Evolutionary conservation across 2,888 invertebrate genomes (phyloP).

Genomic region (Tetranychus piercei): DNA sequence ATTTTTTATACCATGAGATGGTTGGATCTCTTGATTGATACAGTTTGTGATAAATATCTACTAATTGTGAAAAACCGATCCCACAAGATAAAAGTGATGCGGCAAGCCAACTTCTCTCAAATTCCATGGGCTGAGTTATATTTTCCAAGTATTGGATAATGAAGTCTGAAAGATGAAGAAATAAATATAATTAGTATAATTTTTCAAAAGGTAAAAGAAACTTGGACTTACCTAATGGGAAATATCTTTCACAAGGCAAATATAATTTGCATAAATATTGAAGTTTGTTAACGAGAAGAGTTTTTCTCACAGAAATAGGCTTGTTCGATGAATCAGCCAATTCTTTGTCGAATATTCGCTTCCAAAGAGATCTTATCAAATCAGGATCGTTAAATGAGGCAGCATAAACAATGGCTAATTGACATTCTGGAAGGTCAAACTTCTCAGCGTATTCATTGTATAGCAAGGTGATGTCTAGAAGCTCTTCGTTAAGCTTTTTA

Average conservation of each 20-base stretch:
- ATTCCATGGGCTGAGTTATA: conserved; percentile 30
- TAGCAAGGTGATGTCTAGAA: conserved; percentile 68
- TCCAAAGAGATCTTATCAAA: conserved; percentile 77
- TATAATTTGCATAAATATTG: conserved; percentile 57
- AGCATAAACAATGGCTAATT: conserved; percentile 81
- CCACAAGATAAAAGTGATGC: conserved; percentile 54
- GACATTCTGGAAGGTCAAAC: conserved; percentile 74
- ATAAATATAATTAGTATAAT: not conserved
- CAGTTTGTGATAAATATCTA: conserved; percentile 60
- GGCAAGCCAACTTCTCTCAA: conserved; percentile 45
- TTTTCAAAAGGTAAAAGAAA: not conserved
- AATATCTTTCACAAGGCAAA: conserved; percentile 61
- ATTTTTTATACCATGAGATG: conserved; percentile 55
- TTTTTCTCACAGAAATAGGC: conserved; percentile 29
- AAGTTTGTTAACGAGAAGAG: conserved; percentile 46
- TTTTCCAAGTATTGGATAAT: conserved; percentile 33
- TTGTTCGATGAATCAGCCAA: conserved; percentile 27
- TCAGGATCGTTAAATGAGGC: conserved; percentile 75
- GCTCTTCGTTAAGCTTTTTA: conserved; percentile 52
- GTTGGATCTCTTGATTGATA: conserved; percentile 62
- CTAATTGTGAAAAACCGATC: conserved; percentile 52
- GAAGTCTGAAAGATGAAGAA: conserved; percentile 30
- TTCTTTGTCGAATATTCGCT: conserved; percentile 46
- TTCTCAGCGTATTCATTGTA: conserved; percentile 82
- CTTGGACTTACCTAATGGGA: conserved; percentile 50